Evolutionary conservation across 2,113 vertebrate species (phyloP), one percentile per base, ranked within the genome.

Genomic region (Catharus fuscescens): DNA sequence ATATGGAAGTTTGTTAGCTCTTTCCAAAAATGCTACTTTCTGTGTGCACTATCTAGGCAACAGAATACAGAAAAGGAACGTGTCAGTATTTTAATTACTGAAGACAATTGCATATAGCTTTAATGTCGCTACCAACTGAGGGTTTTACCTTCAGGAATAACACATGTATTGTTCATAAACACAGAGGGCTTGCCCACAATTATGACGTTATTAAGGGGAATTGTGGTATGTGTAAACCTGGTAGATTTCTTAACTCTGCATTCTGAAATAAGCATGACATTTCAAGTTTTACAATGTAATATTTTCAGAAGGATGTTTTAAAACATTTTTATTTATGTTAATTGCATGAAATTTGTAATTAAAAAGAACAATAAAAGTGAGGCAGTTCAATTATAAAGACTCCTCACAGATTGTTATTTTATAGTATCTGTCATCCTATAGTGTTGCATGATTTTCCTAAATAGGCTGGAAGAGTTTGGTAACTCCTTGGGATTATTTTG

Each of bases 1-100:
- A 96, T 91, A 91, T 94, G 80, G 48, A 95, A 95, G 88, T 97
- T 96, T 92, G 93, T 96, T 87, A 61, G 61, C 76, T 95, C 52
- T 50, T 92, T 95, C 34, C 66, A 86, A 45, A 96, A 94, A 70
- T 31, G 2, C 48, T 94, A 59, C 40, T 80, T 82, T 96, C 71
- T 78, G 17, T 69, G 14, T 82, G 20, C 13, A 6, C 40, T 70
- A 29, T 89, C 19, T 66, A 76, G 67, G 56, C 56, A 73, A 82
- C 31, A 76, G 60, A 76, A 85, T 42, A 52, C 42, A 80, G 48
- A 92, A 74, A 83, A 93, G 18, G 38, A 86, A 60, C 44, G 92
- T 57, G 12, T 71, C 95, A 67, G 44, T 52, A n/a, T 94, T 93
- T 84, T 83, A 91, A 76, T 94, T 90, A 88, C 14, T 47, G 36